Conservation (phyloP, 2,113 vertebrate genomes). For the Heterochromis multidens region DNA sequence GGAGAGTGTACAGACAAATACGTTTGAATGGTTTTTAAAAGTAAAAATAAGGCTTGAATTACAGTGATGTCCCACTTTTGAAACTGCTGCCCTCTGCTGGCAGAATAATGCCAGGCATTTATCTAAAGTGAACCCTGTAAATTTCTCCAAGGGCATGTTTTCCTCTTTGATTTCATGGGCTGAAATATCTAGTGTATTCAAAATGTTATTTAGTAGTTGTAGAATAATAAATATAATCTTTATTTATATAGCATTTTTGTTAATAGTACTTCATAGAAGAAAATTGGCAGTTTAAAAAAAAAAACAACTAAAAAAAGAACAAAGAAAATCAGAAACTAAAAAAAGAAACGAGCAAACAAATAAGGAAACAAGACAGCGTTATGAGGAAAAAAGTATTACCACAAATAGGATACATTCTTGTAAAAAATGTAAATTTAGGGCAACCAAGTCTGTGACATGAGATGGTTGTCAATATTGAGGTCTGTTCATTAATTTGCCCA, state of each 20-base stretch:
- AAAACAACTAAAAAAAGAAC: too few species aligned
- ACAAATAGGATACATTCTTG: background rate
- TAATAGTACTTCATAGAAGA: background rate
- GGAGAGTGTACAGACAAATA: background rate
- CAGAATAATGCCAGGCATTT: background rate
- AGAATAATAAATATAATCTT: background rate
- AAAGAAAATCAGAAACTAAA: background rate
- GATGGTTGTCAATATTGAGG: too few species aligned
- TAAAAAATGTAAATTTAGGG: background rate
- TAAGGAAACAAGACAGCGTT: too few species aligned
- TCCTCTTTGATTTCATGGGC: background rate
- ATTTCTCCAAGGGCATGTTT: background rate
- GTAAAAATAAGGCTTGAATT: background rate
- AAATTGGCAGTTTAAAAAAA: background rate
- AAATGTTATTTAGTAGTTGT: background rate
- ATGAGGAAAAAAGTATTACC: too few species aligned
- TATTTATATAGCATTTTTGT: background rate
- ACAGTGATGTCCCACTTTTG: background rate
- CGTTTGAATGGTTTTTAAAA: background rate
- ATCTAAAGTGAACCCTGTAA: background rate
- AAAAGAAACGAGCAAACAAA: background rate
- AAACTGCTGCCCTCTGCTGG: conserved; percentile 72
- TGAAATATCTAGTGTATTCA: background rate
- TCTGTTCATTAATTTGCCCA: background rate
- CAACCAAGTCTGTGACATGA: background rate